Conservation (phyloP, 2,113 vertebrate genomes). For the Nerophis lumbriciformis region DNA sequence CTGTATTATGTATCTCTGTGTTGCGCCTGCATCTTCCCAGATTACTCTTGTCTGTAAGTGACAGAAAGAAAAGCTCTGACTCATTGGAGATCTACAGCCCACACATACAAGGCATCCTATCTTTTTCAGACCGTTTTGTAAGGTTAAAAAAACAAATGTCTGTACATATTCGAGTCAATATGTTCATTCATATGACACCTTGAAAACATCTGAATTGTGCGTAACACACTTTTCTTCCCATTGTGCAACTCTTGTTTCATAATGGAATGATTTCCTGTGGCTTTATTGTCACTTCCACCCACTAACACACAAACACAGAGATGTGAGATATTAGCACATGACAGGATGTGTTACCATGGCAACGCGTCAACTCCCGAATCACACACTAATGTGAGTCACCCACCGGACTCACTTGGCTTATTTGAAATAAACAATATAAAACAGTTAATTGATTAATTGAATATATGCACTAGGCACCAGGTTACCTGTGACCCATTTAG, state of each 20-base stretch:
- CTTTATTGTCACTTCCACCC: background rate
- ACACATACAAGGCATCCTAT: too few species aligned
- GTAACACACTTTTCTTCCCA: background rate
- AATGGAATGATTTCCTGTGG: background rate
- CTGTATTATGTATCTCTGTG: too few species aligned
- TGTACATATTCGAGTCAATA: too few species aligned
- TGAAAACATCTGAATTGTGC: background rate
- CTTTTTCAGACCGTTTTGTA: too few species aligned
- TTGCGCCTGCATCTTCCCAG: too few species aligned
- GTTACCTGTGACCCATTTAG: too few species aligned
- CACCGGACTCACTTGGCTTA: background rate
- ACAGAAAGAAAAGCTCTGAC: too few species aligned
- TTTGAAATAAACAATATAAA: background rate
- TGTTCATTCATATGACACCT: too few species aligned
- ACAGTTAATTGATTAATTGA: background rate
- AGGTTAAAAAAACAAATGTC: too few species aligned
- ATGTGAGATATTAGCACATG: background rate
- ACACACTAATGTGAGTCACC: constrained; percentile 7
- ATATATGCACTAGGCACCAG: background rate
- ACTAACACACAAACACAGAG: background rate
- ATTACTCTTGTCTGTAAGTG: too few species aligned
- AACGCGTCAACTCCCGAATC: background rate
- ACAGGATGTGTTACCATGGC: constrained; percentile 4
- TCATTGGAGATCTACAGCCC: too few species aligned
- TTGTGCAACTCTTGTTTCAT: too few species aligned